A percentile compares a stretch with the other conserved stretches of the same genome.
These are phyloP conservation scores for Adelosebastes latens DNA, from an alignment of 2,797 vertebrate genomes.

Conservation along the genomic window DNA sequence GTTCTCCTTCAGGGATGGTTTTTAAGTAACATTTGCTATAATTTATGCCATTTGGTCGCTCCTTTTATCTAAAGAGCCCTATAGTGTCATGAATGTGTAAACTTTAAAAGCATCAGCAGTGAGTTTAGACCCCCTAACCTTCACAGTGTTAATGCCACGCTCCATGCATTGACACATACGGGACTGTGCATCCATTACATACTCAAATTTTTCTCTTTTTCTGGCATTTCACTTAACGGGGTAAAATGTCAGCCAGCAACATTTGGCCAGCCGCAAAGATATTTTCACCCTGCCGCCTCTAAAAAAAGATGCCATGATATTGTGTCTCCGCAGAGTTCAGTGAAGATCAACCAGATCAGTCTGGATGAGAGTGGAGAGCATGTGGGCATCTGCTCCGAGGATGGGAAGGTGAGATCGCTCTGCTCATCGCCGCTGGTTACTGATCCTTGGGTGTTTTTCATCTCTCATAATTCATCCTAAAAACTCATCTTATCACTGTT, in stretches of 20 bases:
- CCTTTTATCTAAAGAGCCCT: slow-evolving; percentile 47
- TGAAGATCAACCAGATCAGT: slow-evolving; percentile 99
- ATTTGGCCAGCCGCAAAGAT: slow-evolving; percentile 45
- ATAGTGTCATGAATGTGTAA: slow-evolving; percentile 9
- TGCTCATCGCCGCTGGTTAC: slow-evolving; percentile 55
- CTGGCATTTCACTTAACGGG: slow-evolving; percentile 47
- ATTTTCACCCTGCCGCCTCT: slow-evolving; percentile 14
- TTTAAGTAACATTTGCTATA: slow-evolving; percentile 29
- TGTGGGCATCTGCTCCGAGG: slow-evolving; percentile 98
- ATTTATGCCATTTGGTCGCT: slow-evolving; percentile 43
- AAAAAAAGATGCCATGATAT: slow-evolving; percentile 59
- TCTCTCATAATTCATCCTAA: slow-evolving; percentile 66
- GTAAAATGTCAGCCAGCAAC: slow-evolving; percentile 56
- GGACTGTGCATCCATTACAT: slow-evolving; percentile 15
- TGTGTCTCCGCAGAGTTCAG: slow-evolving; percentile 88
- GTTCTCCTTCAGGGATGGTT: neutral
- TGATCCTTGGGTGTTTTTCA: slow-evolving; percentile 61
- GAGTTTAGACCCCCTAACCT: neutral
- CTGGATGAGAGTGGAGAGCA: slow-evolving; percentile 98
- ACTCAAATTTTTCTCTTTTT: slow-evolving; percentile 12
- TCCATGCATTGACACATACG: slow-evolving; percentile 34
- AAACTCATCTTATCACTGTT: slow-evolving; percentile 58
- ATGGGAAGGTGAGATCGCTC: slow-evolving; percentile 92
- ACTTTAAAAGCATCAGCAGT: slow-evolving; percentile 29
- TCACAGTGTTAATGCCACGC: slow-evolving; percentile 17